Percentiles rank a stretch among this genome's conserved stretches.
phyloP scores from a whole-genome alignment of 2,113 vertebrate species.

The Dipodomys merriami region DNA sequence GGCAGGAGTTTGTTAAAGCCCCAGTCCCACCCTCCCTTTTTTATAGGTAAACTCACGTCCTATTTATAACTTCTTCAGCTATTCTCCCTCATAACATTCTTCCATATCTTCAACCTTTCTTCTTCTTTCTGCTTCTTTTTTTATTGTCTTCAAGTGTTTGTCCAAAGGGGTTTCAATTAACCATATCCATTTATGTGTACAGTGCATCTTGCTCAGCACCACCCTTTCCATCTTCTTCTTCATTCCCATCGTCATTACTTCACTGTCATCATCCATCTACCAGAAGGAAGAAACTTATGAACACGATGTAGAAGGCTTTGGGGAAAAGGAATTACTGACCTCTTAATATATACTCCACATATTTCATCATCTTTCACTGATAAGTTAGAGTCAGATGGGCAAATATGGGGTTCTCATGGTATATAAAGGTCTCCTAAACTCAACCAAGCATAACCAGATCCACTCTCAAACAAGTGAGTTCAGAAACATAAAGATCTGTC shows the following conservation, averaged over 20 bases:
- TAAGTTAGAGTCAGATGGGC: background rate
- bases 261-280: background rate
- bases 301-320: background rate
- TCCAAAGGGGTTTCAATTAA: too few relatives aligned
- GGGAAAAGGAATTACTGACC: background rate
- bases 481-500: background rate
- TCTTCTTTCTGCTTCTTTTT: background rate
- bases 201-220: too few relatives aligned
- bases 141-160: background rate
- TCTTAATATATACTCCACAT: background rate
- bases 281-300: background rate
- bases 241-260: background rate
- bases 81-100: background rate
- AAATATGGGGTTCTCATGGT: accelerated
- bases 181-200: too few relatives aligned
- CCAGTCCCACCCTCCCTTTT: background rate
- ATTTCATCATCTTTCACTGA: background rate
- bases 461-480: background rate
- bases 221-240: too few relatives aligned
- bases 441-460: background rate
- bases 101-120: background rate
- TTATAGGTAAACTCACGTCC: background rate
- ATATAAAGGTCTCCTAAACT: background rate
- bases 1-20: background rate
- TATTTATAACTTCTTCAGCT: background rate